Conservation (phyloP, 2,888 invertebrate genomes). For the Ptychoptera albimana region DNA sequence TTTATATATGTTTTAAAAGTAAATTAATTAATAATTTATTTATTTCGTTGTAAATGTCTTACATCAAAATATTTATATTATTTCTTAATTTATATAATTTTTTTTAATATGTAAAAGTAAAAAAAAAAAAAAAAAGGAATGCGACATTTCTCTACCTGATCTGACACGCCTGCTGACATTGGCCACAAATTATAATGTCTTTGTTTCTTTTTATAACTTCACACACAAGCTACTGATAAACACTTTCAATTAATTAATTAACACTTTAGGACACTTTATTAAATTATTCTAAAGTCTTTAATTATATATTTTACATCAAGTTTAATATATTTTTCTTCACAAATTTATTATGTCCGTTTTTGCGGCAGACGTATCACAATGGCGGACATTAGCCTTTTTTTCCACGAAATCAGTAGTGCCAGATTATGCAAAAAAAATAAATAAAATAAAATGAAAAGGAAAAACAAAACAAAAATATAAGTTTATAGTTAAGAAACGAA, state of each 20-base stretch:
- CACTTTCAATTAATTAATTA: not conserved
- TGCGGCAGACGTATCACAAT: conserved; percentile 14
- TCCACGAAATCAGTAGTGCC: conserved; percentile 1
- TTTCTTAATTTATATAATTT: too few species aligned
- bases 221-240: not conserved
- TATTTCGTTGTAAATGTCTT: not conserved
- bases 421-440: not conserved
- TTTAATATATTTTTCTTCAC: not conserved
- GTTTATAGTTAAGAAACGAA: too few species aligned
- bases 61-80: not conserved
- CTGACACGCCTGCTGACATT: conserved; percentile 86
- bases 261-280: conserved; percentile 3
- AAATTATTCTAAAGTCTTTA: not conserved
- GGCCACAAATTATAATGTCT: conserved; percentile 43
- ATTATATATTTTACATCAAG: not conserved
- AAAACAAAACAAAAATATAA: not conserved
- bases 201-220: conserved; percentile 20
- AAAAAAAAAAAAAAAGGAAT: conserved; percentile 9
- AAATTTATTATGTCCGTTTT: conserved; percentile 5
- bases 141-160: conserved; percentile 47
- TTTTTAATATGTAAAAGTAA: too few species aligned
- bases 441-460: not conserved
- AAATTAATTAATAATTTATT: conserved; percentile 14
- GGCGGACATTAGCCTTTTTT: conserved; percentile 8
- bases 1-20: not conserved